phyloP scores from a whole-genome alignment of 2,797 vertebrate genomes.

The Oreochromis mossambicus region DNA sequence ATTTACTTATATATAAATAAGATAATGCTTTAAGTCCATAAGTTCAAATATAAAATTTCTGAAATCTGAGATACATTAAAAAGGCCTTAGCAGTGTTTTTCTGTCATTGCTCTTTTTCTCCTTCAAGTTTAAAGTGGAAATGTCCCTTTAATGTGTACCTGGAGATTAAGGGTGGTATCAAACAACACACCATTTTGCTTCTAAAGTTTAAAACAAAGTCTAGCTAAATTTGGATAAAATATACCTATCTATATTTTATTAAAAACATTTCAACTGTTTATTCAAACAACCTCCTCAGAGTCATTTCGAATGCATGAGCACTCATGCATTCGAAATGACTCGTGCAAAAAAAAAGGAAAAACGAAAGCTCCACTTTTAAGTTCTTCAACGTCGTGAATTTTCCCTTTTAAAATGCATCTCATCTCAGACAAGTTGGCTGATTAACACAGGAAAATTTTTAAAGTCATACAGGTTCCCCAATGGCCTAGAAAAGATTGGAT shows the following conservation, averaged over 20 bases:
- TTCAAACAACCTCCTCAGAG: background rate
- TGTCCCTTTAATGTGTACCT: background rate
- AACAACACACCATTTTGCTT: background rate
- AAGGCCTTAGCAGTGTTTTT: background rate
- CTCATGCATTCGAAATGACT: background rate
- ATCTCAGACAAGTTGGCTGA: constrained; percentile 1
- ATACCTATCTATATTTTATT: background rate
- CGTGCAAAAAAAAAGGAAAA: background rate
- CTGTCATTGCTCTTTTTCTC: background rate
- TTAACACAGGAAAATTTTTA: background rate
- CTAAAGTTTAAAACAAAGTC: background rate
- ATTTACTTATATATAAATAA: background rate
- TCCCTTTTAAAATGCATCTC: background rate
- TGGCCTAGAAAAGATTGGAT: background rate
- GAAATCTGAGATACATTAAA: background rate
- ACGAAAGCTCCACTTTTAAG: background rate
- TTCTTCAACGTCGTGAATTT: background rate
- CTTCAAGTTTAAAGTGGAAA: background rate
- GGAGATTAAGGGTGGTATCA: background rate
- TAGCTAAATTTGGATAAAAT: background rate
- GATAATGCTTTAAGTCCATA: background rate
- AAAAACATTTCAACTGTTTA: background rate
- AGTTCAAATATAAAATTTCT: background rate
- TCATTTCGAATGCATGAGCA: background rate
- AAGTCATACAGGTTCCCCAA: constrained; percentile 12